Conservation (phyloP, 1,140 invertebrate genomes). For the Heliconius hermathena region DNA sequence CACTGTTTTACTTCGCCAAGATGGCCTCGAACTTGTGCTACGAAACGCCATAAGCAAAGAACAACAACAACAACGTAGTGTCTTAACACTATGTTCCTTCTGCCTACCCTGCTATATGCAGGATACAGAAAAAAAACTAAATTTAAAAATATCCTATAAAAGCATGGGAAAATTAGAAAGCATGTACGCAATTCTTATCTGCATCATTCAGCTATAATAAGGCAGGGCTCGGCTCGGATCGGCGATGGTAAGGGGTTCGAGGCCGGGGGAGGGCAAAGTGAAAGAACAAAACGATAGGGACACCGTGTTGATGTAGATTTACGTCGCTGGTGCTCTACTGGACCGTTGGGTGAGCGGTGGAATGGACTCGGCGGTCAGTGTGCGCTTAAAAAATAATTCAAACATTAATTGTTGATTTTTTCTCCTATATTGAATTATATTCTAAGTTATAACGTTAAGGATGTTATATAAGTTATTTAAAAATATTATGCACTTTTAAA, state of each 20-base stretch:
- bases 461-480: too few relatives aligned
- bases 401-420: too few relatives aligned
- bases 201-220: constrained; percentile 49
- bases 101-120: not conserved
- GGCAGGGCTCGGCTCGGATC: constrained; percentile 40
- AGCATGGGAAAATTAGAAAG: not conserved
- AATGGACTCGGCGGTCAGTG: constrained; percentile 37
- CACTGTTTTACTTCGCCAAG: too few relatives aligned
- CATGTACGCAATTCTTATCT: constrained; percentile 7
- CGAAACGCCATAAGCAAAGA: too few relatives aligned
- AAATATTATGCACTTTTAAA: too few relatives aligned
- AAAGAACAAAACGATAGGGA: constrained; percentile 72
- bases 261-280: constrained; percentile 48
- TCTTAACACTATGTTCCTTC: not conserved
- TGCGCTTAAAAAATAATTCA: too few relatives aligned
- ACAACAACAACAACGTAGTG: not conserved
- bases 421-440: too few relatives aligned
- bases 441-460: too few relatives aligned
- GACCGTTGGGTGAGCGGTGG: constrained; percentile 42
- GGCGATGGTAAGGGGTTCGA: not conserved
- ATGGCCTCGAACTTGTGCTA: too few relatives aligned
- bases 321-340: constrained; percentile 75
- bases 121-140: not conserved
- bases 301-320: constrained; percentile 75
- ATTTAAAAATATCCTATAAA: not conserved